Base-by-base conservation (phyloP, 1,140 invertebrate genomes). In the Calephelis nemesis region DNA sequence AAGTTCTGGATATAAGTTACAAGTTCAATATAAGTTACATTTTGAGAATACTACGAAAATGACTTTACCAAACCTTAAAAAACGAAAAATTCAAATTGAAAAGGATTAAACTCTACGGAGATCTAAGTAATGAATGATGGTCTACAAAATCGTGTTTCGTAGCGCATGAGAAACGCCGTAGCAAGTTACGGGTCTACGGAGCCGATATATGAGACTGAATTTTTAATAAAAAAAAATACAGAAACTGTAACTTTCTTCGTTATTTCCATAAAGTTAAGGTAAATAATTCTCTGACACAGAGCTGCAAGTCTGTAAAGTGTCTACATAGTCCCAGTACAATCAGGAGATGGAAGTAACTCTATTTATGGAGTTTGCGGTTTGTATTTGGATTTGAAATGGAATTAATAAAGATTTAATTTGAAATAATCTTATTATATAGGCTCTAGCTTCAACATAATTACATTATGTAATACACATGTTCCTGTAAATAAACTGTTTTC, bases 341-440 rank as follows among this genome's bases (percentile, higher is more conserved):
- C 54, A 58, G 54, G 10, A 40, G 54, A 58, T 58, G 54, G 54
- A 58, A 39, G 10, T 9, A 30, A 11, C 5, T 40, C 54, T 58
- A 40, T 58, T 58, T 58, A 58, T 58, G 54, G 54, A 39, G 54
- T 58, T 58, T 39, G 5, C 11, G 30, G 54, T 58, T 58, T 39
- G 30, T n/a, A 54, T 54, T 30, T 54, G 0, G 7, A 58, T 54
- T 54, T 54, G 19, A 30, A 54, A 19, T 7, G 7, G 13, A 54
- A 19, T 11, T 7, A 5, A 4, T 30, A 19, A 15, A 19, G 50
- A 19, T 19, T 10, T 52, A 15, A 52, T 19, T 3, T 7, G 7
- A 50, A 54, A 45, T 45, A 9, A 45, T 45, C 8, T 45, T 45
- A 45, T 45, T 7, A 45, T 3, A 45, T 45, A 30, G 42, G 42